Base-by-base conservation (phyloP, 1,140 invertebrate species). In the Bradysia coprophila region DNA sequence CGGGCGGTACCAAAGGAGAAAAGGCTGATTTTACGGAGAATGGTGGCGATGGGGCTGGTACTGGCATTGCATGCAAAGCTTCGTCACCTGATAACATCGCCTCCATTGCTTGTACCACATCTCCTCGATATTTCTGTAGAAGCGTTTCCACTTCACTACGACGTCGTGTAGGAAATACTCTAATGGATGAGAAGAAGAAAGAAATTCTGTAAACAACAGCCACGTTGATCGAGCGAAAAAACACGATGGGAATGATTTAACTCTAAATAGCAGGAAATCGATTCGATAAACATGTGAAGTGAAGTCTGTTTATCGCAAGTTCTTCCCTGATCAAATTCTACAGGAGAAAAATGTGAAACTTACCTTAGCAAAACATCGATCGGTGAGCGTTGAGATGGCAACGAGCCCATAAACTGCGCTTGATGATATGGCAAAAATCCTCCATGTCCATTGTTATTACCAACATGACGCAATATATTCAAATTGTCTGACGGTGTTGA, bases 81-180 rank as follows among this genome's bases (percentile, higher is more conserved):
- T 67, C 67, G 32, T 70, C 67, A 32, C 76, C 76, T 49, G 76
- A 76, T 13, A 87, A 67, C 68, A 89, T 73, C 38, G 83, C 74
- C 55, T 94, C 88, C 72, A 94, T 92, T 1, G 88, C 85, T 49
- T 86, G 79, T 1, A 92, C 74, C 0, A 91, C 80, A 54, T 93
- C 87, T 1, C 88, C 86, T 61, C 77, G 75, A 53, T 70, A 81
- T 56, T 78, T 66, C 62, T 75, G 64, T 64, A 93, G 66, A 37
- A 87, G 71, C 5, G 78, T 71, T 57, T 92, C 87, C 1, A 93
- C 81, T 45, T 91, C 83, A 19, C 72, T 73, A 21, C 84, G 68
- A 49, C 86, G 76, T 49, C 83, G 76, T 46, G 77, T 76, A 0
- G 89, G 89, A 56, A 93, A 94, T 0, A 93, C 84, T 46, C 71